Conservation (phyloP, 2,113 vertebrate species). For the Centrocercus urophasianus region DNA sequence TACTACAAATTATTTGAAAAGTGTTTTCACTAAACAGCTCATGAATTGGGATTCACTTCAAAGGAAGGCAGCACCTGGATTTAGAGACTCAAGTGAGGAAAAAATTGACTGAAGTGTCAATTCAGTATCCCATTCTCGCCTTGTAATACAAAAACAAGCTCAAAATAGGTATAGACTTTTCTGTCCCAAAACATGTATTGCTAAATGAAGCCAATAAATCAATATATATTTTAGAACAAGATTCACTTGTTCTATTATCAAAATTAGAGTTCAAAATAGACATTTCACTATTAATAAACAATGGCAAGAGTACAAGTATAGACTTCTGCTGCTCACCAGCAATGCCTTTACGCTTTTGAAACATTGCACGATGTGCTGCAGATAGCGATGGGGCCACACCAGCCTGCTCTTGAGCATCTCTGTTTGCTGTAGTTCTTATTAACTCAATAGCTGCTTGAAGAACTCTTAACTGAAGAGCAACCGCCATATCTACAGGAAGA, state of each 20-base stretch:
- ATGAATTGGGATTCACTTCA: background rate
- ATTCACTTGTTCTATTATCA: background rate
- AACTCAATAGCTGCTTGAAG: conserved; percentile 94
- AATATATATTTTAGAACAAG: background rate
- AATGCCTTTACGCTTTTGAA: conserved; percentile 92
- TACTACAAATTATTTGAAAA: background rate
- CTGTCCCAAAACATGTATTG: background rate
- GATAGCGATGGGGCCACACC: conserved; percentile 68
- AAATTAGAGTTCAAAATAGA: background rate
- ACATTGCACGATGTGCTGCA: conserved; percentile 78
- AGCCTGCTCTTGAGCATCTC: conserved; percentile 83
- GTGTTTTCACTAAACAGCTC: background rate
- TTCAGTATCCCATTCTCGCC: background rate
- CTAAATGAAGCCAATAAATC: background rate
- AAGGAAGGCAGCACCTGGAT: background rate
- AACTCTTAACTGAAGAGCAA: conserved; percentile 90
- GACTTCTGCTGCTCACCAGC: conserved; percentile 81
- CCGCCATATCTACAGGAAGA: conserved; percentile 87
- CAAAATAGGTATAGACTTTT: background rate
- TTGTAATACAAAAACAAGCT: background rate
- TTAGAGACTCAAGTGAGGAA: background rate
- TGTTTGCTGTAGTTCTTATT: conserved; percentile 91
- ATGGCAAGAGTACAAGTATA: background rate
- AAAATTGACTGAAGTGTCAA: background rate
- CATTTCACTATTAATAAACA: background rate